Conservation (phyloP, 2,888 invertebrate genomes). For the Drosophila setosimentum region DNA sequence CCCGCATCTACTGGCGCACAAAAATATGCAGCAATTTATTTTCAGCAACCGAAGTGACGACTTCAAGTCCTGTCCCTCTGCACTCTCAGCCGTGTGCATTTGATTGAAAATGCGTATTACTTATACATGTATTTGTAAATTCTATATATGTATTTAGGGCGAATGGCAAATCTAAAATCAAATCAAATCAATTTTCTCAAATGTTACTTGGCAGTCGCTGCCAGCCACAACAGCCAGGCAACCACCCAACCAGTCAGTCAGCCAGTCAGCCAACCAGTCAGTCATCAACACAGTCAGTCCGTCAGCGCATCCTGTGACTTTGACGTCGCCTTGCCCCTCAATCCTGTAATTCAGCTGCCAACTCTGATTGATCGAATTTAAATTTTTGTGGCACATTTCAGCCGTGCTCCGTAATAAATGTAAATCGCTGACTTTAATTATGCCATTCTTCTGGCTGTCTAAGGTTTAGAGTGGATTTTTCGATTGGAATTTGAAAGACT, state of each 20-base stretch:
- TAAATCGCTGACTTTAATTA: constrained; percentile 65
- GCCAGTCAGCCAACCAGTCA: constrained; percentile 6
- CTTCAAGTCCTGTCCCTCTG: constrained; percentile 16
- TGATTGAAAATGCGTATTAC: constrained; percentile 77
- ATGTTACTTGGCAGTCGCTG: constrained; percentile 67
- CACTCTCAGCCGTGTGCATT: constrained; percentile 31
- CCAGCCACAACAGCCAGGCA: constrained; percentile 45
- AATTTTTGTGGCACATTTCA: constrained; percentile 77
- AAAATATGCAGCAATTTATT: constrained; percentile 80
- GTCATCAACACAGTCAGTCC: constrained; percentile 12
- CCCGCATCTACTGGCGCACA: constrained; percentile 32
- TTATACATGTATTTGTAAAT: constrained; percentile 59
- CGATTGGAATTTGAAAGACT: not conserved
- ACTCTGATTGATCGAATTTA: constrained; percentile 77
- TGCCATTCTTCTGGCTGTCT: constrained; percentile 30
- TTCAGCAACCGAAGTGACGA: constrained; percentile 56
- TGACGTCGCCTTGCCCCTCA: constrained; percentile 42
- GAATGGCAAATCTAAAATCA: constrained; percentile 79
- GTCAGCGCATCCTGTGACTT: constrained; percentile 45
- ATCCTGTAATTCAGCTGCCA: constrained; percentile 30
- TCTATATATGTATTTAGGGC: constrained; percentile 47
- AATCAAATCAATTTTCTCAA: constrained; percentile 79
- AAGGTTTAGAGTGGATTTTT: not conserved
- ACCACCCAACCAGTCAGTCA: constrained; percentile 14
- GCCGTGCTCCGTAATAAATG: constrained; percentile 57